Conservation (phyloP, 2,113 vertebrate genomes). For the Nannobrachium achirus region DNA sequence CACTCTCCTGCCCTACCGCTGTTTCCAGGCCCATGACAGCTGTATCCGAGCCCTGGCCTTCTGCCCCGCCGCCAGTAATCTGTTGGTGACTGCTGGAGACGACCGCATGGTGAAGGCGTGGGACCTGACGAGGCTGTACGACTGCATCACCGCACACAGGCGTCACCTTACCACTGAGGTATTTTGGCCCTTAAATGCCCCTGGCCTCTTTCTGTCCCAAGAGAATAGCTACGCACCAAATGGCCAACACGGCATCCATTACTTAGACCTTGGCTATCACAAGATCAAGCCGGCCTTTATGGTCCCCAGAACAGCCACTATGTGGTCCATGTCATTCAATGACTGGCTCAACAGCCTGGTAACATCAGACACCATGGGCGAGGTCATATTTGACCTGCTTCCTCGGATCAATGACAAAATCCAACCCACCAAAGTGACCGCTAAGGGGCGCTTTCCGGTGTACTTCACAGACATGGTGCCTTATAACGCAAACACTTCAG, state of each 20-base stretch:
- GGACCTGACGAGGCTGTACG: conserved; percentile 85
- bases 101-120: conserved; percentile 94
- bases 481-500: conserved; percentile 4
- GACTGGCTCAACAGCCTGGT: conserved; percentile 89
- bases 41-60: conserved; percentile 86
- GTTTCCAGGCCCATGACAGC: conserved; percentile 89
- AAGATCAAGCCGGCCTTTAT: conserved; percentile 84
- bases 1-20: conserved; percentile 87
- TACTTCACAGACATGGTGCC: conserved; percentile 85
- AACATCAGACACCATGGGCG: conserved; percentile 85
- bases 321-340: conserved; percentile 92
- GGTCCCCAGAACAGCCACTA: conserved; percentile 83
- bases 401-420: conserved; percentile 76
- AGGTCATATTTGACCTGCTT: conserved; percentile 85
- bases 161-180: conserved; percentile 89
- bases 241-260: conserved; percentile 90
- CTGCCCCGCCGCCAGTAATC: conserved; percentile 83
- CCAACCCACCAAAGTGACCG: conserved; percentile 80
- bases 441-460: conserved; percentile 87
- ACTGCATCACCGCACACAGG: conserved; percentile 86
- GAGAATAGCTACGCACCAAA: conserved; percentile 88
- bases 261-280: conserved; percentile 86
- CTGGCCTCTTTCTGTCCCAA: conserved; percentile 86
- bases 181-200: conserved; percentile 88
- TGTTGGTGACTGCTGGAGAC: conserved; percentile 89